Evolutionary conservation across 1,140 invertebrate genomes (phyloP).

Genomic region (Drosophila gunungcola): DNA sequence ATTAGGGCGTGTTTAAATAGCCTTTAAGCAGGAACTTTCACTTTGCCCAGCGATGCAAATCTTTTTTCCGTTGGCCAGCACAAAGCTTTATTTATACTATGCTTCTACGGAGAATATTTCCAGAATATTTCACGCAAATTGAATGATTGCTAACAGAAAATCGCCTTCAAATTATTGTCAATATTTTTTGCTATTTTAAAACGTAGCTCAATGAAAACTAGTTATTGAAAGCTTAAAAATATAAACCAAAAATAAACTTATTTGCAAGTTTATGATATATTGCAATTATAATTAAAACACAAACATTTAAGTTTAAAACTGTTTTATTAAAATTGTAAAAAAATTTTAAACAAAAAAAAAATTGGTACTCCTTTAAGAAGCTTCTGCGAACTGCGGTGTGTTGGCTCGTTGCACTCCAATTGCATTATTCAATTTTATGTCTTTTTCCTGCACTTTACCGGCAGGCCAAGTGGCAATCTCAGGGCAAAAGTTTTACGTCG

Average conservation of each 20-base stretch:
- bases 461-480: neutral
- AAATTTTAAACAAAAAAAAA: neutral
- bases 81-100: neutral
- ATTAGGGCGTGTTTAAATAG: conserved; percentile 31
- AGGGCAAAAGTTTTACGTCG: neutral
- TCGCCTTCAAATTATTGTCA: no score
- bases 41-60: conserved; percentile 2
- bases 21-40: neutral
- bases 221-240: no score
- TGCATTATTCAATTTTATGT: neutral
- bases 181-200: no score
- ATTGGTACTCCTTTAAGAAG: neutral
- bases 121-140: neutral
- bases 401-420: neutral
- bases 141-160: no score
- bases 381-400: neutral
- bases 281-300: no score
- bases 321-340: no score
- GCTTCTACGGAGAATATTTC: neutral
- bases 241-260: no score
- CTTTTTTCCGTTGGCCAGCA: neutral
- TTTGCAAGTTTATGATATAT: no score
- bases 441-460: neutral
- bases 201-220: no score
- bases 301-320: no score